These are phyloP conservation scores for Xestia xanthographa DNA, from an alignment of 2,888 invertebrate species.

Conservation along the genomic window DNA sequence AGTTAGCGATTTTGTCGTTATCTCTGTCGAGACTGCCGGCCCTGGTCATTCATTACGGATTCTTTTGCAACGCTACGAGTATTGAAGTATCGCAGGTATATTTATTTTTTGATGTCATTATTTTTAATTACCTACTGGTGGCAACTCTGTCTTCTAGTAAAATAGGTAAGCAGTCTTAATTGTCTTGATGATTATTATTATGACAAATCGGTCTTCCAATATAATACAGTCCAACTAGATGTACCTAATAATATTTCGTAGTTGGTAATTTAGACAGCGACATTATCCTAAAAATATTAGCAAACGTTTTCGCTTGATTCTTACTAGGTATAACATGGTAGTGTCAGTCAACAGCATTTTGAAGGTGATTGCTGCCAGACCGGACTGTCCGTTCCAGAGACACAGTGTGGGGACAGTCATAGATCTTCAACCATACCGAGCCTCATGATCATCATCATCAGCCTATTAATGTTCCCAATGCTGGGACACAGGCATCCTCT, in stretches of 20 bases:
- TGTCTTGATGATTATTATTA: neutral
- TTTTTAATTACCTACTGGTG: conserved; percentile 36
- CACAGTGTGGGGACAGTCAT: too few species aligned
- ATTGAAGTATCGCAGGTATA: neutral
- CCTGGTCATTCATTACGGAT: neutral
- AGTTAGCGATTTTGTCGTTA: too few species aligned
- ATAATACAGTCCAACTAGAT: neutral
- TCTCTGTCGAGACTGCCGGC: too few species aligned
- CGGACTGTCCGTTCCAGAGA: too few species aligned
- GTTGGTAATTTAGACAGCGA: neutral
- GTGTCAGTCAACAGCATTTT: too few species aligned
- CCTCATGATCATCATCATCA: too few species aligned
- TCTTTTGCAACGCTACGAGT: conserved; percentile 2
- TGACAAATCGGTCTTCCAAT: neutral
- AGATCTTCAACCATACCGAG: neutral
- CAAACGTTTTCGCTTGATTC: neutral
- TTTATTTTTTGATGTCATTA: conserved; percentile 25
- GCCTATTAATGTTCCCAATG: too few species aligned
- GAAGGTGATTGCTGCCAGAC: too few species aligned
- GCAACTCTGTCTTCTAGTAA: neutral
- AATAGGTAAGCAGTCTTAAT: neutral
- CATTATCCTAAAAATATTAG: neutral
- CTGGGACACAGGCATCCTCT: too few species aligned
- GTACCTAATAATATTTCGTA: neutral
- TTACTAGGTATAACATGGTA: too few species aligned